Evolutionary conservation across 2,797 vertebrate genomes (phyloP).

Genomic region (Melanotaenia pygmaea): DNA sequence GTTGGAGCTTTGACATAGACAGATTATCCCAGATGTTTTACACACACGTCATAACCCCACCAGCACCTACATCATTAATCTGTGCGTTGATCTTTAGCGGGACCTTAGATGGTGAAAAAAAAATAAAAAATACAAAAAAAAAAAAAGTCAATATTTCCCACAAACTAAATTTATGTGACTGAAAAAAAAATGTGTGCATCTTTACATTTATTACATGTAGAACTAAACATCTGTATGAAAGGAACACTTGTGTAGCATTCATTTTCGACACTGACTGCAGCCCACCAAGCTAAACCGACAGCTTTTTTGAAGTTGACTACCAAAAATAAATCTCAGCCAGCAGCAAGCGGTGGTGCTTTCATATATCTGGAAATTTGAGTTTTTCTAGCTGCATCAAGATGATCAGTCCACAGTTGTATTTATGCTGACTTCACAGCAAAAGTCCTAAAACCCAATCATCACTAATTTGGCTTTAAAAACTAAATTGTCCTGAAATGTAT

Average conservation of each 20-base stretch:
- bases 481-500: too few species aligned
- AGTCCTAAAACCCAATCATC: not conserved
- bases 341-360: constrained; percentile 23
- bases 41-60: constrained; percentile 2
- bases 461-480: not conserved
- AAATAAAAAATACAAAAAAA: not conserved
- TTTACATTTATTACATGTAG: not conserved
- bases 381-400: not conserved
- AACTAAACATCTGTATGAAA: constrained; percentile 5
- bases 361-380: not conserved
- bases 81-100: not conserved
- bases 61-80: not conserved
- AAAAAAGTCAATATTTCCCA: not conserved
- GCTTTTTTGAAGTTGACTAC: constrained; percentile 37
- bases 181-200: not conserved
- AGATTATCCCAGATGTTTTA: constrained; percentile 33
- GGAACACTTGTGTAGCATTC: constrained; percentile 6
- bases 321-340: constrained; percentile 53
- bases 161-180: not conserved
- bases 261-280: constrained; percentile 24
- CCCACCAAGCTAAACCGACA: constrained; percentile 37
- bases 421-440: not conserved
- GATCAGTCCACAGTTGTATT: not conserved
- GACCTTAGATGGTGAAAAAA: not conserved
- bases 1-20: constrained; percentile 14